Evolutionary conservation across 2,888 invertebrate species (phyloP), one percentile per base, ranked within the genome.

Genomic region (Zygothrica quintamaculata): DNA sequence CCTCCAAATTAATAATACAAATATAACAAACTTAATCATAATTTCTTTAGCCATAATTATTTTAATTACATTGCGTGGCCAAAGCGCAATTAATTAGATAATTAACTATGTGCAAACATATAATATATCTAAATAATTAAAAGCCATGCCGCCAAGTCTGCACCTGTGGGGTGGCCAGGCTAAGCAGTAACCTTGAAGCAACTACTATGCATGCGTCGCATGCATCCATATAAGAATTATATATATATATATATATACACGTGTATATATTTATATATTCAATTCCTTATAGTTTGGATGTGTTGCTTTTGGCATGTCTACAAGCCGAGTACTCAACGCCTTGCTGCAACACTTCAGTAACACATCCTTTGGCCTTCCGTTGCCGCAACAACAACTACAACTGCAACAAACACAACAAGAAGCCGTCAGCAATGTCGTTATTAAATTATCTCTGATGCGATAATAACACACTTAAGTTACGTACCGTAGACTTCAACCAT

Each of bases 371-470:
- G 57, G 51, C 58, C 79, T 68, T 61, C 56, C 72, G 42, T 71
- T 65, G 65, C 71, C 52, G 50, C 65, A 62, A 46, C 42, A 53
- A 9, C 42, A 51, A 13, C 58, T 5, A 2, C 29, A 46, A 34
- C 62, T 46, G n/a, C 71, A 53, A 47, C 61, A 52, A 12, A 50
- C 44, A 8, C 59, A 55, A 26, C 58, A 70, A 56, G 43, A 64
- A 48, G 59, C 67, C 57, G 37, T 72, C 65, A 52, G 47, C 74
- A 61, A 51, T 65, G 70, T 84, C 84, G 81, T 88, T 82, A 88
- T 89, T 88, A 86, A 87, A 89, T 88, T 89, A 89, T 89, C 88
- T 88, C 81, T 84, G 86, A 79, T 81, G 88, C 76, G 84, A 88
- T 89, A 89, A 88, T 88, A 88, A 79, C 84, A 79, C 86, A 85